Base-by-base conservation (phyloP, 1,140 invertebrate genomes). In the Lethrus apterus region DNA sequence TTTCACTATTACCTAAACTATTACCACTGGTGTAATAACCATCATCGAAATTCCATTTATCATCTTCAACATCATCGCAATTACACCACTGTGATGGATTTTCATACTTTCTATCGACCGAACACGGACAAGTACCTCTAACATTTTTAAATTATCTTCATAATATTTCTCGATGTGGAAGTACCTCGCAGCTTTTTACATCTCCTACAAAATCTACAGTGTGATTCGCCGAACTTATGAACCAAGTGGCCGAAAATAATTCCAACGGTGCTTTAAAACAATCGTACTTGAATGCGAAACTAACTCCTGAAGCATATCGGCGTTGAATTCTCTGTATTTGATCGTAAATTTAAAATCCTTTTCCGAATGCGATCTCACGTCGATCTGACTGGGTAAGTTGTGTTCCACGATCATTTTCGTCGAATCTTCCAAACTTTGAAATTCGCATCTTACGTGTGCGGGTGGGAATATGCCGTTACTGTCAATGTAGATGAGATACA, bases 391-490 rank as follows among this genome's bases (percentile, higher is more conserved):
- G 0, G 83, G 85, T 18, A 96, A 66, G 73, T 96, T 95, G 62
- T 94, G 90, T 63, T 93, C 89, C 0, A 95, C 87, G 44, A 92
- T 86, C 2, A 89, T 92, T 58, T 88, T 90, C 0, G 89, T 93
- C 0, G 84, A 83, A 57, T 89, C 87, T 48, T 86, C 84, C 41
- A 84, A 75, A 13, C 81, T 83, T 57, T 89, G 84, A 61, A 95
- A 94, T 58, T 93, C 85, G 63, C 92, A 96, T 54, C 87, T 84
- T 0, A 94, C 90, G 56, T 91, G 80, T 2, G 87, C 86, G 0
- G 91, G 90, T 17, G 89, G 86, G 58, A 92, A 89, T 42, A 82
- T 80, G 0, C 92, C 92, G 63, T 93, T 92, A 1, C 91, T 89
- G 65, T 96, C 92, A 44, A 95, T 91, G 58, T 95, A 91, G 48